Percentiles rank a stretch among this genome's conserved stretches.
These are phyloP conservation scores for Mimumesa dahlbomi DNA, from an alignment of 2,888 invertebrate species.

Conservation along the genomic window DNA sequence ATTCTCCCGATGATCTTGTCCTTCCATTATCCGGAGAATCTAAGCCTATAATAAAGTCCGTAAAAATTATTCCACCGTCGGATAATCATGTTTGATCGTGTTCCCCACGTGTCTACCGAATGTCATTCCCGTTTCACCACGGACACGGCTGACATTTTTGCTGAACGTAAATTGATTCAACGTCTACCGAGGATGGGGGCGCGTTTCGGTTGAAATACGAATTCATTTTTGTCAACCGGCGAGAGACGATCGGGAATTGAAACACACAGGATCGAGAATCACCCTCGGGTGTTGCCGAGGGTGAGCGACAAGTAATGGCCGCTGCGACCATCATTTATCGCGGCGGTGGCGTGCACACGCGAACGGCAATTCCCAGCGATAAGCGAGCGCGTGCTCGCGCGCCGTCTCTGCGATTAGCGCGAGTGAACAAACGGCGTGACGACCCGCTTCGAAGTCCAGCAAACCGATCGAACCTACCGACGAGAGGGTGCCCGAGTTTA, in stretches of 20 bases:
- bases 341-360: conserved; percentile 54
- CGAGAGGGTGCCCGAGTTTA: neutral
- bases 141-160: no score
- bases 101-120: no score
- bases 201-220: conserved; percentile 60
- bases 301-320: conserved; percentile 77
- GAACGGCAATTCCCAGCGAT: conserved; percentile 62
- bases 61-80: no score
- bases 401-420: conserved; percentile 57
- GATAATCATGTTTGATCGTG: no score
- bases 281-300: no score
- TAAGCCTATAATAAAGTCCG: no score
- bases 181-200: conserved; percentile 45
- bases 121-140: no score
- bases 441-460: conserved; percentile 26
- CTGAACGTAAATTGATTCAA: no score
- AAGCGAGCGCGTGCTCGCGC: conserved; percentile 50
- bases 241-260: no score
- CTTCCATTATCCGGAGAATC: no score
- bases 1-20: no score
- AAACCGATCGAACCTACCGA: conserved; percentile 20
- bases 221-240: conserved; percentile 53
- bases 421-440: conserved; percentile 53
- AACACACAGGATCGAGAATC: no score
- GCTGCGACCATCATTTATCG: conserved; percentile 75